phyloP scores from a whole-genome alignment of 2,888 invertebrate genomes.

The Epicampocera succincta region DNA sequence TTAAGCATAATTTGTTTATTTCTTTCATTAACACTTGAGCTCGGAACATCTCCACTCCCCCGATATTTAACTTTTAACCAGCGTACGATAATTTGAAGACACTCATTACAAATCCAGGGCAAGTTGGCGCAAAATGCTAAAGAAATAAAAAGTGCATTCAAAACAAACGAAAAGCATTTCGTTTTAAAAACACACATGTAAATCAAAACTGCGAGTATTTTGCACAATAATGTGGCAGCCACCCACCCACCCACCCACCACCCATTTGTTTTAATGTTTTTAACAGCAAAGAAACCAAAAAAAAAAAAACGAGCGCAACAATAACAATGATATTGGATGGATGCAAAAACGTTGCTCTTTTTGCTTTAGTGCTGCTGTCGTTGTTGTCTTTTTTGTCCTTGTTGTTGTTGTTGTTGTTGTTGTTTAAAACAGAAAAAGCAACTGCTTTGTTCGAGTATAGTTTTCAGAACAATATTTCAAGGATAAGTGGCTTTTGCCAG shows the following conservation, averaged over 20 bases:
- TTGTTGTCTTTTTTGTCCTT: slow-evolving; percentile 4
- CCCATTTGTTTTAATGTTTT: slow-evolving; percentile 8
- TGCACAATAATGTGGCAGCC: neutral
- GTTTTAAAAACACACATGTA: neutral
- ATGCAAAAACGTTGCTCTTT: slow-evolving; percentile 44
- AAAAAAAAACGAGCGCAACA: neutral
- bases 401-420: slow-evolving; percentile 3
- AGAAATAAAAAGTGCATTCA: slow-evolving; percentile 8
- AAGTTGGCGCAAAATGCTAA: neutral
- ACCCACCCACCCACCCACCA: neutral
- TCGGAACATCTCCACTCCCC: neutral
- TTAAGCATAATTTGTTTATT: no score
- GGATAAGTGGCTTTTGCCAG: slow-evolving; percentile 70
- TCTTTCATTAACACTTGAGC: no score
- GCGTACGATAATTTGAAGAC: neutral
- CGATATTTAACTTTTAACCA: slow-evolving; percentile 37
- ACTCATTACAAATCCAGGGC: slow-evolving; percentile 3
- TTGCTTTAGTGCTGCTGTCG: slow-evolving; percentile 19
- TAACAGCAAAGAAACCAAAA: no score
- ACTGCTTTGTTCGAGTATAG: slow-evolving; percentile 33
- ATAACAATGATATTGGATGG: slow-evolving; percentile 17
- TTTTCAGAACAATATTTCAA: slow-evolving; percentile 57
- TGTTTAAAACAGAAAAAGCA: slow-evolving; percentile 19
- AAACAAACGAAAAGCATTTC: slow-evolving; percentile 27
- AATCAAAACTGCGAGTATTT: neutral